phyloP scores from a whole-genome alignment of 2,888 invertebrate species.

The Myathropa florea region DNA sequence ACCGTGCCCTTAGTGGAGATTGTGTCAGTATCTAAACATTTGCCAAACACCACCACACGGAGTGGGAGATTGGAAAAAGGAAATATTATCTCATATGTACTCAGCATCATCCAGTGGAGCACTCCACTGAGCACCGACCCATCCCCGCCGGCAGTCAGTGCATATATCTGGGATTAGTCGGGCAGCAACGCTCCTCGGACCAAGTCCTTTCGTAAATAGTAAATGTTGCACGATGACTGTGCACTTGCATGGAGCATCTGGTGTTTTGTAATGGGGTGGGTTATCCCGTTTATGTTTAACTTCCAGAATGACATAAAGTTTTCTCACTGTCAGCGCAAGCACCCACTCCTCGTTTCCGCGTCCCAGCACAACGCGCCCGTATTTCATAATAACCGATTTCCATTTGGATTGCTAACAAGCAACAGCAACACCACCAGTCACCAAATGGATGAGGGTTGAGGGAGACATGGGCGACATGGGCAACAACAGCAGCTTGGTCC shows the following conservation, averaged over 20 bases:
- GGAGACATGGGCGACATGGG: slow-evolving; percentile 1
- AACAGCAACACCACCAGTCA: neutral
- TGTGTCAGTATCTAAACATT: slow-evolving; percentile 42
- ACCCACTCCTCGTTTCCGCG: neutral
- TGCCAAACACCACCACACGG: slow-evolving; percentile 31
- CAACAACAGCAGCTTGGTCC: slow-evolving; percentile 33
- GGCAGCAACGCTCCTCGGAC: slow-evolving; percentile 3
- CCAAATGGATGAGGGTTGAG: neutral
- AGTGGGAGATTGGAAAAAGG: slow-evolving; percentile 14
- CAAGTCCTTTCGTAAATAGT: slow-evolving; percentile 34
- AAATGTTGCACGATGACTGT: slow-evolving; percentile 32
- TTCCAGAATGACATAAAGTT: slow-evolving; percentile 63
- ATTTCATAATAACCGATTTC: slow-evolving; percentile 69
- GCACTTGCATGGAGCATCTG: slow-evolving; percentile 25
- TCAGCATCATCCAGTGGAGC: slow-evolving; percentile 11
- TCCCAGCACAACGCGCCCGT: slow-evolving; percentile 26
- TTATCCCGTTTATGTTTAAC: slow-evolving; percentile 51
- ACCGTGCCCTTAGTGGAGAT: slow-evolving; percentile 5
- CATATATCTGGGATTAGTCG: slow-evolving; percentile 17
- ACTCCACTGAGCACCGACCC: neutral
- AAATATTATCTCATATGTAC: slow-evolving; percentile 46
- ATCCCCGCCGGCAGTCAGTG: neutral
- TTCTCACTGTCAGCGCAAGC: slow-evolving; percentile 53
- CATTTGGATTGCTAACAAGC: slow-evolving; percentile 63
- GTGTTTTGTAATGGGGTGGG: neutral